A percentile compares a stretch with the other conserved stretches of the same genome.
phyloP scores from a whole-genome alignment of 2,113 vertebrate genomes.

The Myodes glareolus region DNA sequence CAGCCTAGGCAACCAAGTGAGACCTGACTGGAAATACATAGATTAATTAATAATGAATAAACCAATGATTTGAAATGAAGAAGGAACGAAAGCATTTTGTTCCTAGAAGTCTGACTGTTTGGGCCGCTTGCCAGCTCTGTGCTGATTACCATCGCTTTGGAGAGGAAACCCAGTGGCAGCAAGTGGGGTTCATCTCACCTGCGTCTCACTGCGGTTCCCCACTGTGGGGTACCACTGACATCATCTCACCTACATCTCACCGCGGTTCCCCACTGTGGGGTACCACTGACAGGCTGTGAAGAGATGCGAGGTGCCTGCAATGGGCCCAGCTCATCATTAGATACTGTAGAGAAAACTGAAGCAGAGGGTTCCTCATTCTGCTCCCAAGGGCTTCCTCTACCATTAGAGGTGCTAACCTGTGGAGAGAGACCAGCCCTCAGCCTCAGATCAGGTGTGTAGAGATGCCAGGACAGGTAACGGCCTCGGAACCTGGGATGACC shows the following conservation, averaged over 20 bases:
- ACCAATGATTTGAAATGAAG: too few species aligned
- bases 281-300: neutral
- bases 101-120: neutral
- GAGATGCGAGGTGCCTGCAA: neutral
- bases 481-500: neutral
- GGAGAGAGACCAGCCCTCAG: neutral
- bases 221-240: neutral
- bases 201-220: neutral
- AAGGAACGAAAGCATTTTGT: neutral
- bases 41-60: neutral
- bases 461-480: neutral
- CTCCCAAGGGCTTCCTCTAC: constrained; percentile 12
- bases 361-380: neutral
- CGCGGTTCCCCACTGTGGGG: neutral
- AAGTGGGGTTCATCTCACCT: neutral
- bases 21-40: neutral
- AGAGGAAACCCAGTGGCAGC: neutral
- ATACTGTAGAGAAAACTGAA: neutral
- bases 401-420: neutral
- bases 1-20: neutral
- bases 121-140: neutral
- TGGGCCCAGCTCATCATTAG: neutral
- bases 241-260: too few species aligned
- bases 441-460: neutral
- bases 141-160: neutral